Conservation (phyloP, 2,113 vertebrate genomes). For the Apaloderma vittatum region DNA sequence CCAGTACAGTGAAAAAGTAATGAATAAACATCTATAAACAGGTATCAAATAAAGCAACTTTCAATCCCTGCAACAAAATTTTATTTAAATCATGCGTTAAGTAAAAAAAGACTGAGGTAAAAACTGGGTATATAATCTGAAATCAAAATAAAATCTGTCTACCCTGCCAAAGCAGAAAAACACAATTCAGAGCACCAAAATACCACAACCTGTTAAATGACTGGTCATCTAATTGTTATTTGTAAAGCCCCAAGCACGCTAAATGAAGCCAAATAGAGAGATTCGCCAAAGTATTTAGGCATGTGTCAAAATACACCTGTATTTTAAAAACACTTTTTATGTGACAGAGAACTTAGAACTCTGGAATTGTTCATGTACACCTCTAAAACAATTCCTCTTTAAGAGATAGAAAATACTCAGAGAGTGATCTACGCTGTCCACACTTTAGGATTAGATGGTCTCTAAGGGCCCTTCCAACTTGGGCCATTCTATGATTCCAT, state of each 20-base stretch:
- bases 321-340: conserved; percentile 1
- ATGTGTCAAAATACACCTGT: not conserved
- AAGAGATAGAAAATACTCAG: not conserved
- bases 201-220: not conserved
- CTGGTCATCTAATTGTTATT: not conserved
- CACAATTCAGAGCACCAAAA: not conserved
- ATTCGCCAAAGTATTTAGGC: not conserved
- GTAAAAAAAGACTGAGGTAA: conserved; percentile 44
- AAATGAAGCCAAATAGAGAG: not conserved
- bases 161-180: not conserved
- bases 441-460: not conserved
- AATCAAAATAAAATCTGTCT: conserved; percentile 42
- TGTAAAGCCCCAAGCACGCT: not conserved
- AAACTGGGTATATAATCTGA: conserved; percentile 34
- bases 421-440: not conserved
- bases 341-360: not conserved
- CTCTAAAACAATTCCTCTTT: not conserved
- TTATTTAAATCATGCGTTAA: conserved; percentile 70
- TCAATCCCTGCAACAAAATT: conserved; percentile 66
- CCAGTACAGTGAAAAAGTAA: conserved; percentile 29
- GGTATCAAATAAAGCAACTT: conserved; percentile 71
- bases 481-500: too few species aligned
- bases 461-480: too few species aligned
- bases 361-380: not conserved
- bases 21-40: conserved; percentile 67